Percentiles rank a stretch among this genome's conserved stretches.
phyloP scores from a whole-genome alignment of 37 sponge, comb jelly and placozoan species.

The Trichoplax adhaerens region DNA sequence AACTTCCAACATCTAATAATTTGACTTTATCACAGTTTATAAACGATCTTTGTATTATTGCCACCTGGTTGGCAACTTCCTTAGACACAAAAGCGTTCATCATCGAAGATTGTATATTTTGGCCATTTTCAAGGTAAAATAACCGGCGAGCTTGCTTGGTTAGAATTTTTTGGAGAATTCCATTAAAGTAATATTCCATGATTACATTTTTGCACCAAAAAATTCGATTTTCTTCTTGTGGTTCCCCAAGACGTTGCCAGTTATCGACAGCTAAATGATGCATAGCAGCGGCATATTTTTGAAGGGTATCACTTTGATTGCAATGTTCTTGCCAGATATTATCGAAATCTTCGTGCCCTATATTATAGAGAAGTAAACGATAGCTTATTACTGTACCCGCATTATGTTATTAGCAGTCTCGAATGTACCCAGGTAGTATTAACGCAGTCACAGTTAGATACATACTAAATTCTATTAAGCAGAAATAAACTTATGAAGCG shows the following conservation, averaged over 20 bases:
- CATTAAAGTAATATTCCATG: constrained; percentile 27
- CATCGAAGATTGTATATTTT: constrained; percentile 17
- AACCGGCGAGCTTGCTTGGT: constrained; percentile 34
- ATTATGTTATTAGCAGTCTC: too few relatives aligned
- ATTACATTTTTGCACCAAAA: constrained; percentile 37
- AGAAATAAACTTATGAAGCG: too few relatives aligned
- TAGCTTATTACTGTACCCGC: too few relatives aligned
- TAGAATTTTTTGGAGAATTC: constrained; percentile 18
- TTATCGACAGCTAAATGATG: constrained; percentile 22
- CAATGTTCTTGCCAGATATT: constrained; percentile 33
- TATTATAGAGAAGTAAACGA: too few relatives aligned
- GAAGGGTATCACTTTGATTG: constrained; percentile 8
- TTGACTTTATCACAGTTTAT: not conserved
- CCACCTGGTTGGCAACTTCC: constrained; percentile 3
- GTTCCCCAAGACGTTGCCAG: constrained; percentile 14
- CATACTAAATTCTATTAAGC: too few relatives aligned
- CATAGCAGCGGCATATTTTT: constrained; percentile 40
- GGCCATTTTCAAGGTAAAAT: not conserved
- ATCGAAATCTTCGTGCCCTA: not conserved
- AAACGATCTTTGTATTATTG: not conserved
- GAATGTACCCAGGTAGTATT: too few relatives aligned
- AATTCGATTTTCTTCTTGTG: constrained; percentile 22
- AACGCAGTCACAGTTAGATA: too few relatives aligned
- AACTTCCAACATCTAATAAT: constrained; percentile 69
- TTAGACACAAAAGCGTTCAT: constrained; percentile 2